Conservation (phyloP, 2,888 invertebrate species). For the Sminthurinus aureus region DNA sequence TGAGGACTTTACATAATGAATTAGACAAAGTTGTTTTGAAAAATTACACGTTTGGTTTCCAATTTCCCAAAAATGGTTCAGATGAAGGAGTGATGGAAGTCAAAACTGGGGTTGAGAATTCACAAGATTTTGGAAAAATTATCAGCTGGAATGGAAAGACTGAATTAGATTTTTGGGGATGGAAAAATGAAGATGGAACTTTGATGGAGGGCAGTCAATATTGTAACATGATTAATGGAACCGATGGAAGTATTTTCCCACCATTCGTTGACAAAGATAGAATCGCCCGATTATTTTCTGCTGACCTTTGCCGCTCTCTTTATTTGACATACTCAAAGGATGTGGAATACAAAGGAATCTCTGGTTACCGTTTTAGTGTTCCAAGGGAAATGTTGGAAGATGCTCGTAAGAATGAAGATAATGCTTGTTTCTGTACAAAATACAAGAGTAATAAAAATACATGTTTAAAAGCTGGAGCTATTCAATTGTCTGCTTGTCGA, state of each 20-base stretch:
- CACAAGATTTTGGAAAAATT: conserved; percentile 32
- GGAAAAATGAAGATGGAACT: too few relatives aligned
- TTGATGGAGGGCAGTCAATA: conserved; percentile 52
- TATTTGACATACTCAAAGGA: conserved; percentile 44
- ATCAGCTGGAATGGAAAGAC: conserved; percentile 38
- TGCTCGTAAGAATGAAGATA: conserved; percentile 40
- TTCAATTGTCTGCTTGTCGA: conserved; percentile 42
- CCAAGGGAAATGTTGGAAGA: conserved; percentile 44
- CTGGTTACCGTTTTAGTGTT: conserved; percentile 44
- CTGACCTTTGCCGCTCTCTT: conserved; percentile 62
- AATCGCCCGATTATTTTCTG: conserved; percentile 61
- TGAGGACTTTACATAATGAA: conserved; percentile 42
- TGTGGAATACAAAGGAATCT: conserved; percentile 39
- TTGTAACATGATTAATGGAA: conserved; percentile 62
- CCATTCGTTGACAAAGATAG: conserved; percentile 62
- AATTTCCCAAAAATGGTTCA: conserved; percentile 43
- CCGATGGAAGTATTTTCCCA: conserved; percentile 63
- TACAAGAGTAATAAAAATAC: conserved; percentile 7
- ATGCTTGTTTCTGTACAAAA: conserved; percentile 44
- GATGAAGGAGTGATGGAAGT: conserved; percentile 44
- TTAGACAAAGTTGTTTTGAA: conserved; percentile 34
- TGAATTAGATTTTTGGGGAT: conserved; percentile 41
- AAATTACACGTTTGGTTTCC: conserved; percentile 46
- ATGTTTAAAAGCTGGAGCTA: conserved; percentile 41
- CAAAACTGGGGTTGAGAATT: conserved; percentile 39